A percentile compares a stretch with the other conserved stretches of the same genome.
Conservation (phyloP, 2,113 vertebrate genomes). For the Oreotrochilus melanogaster region DNA sequence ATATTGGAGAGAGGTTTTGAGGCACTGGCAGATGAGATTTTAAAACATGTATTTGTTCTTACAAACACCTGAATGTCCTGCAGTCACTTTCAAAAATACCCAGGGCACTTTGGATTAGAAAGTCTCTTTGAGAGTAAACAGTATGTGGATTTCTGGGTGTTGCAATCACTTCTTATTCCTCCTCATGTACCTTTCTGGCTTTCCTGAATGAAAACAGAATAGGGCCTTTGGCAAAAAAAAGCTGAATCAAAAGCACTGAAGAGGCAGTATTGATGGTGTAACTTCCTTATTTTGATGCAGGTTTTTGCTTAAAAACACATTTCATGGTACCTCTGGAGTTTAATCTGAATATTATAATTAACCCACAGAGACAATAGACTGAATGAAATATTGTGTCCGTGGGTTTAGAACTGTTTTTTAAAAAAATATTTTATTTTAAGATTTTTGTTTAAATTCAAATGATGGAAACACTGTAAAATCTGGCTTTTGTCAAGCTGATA, state of each 20-base stretch:
- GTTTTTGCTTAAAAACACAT: background rate
- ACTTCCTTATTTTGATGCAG: constrained; percentile 27
- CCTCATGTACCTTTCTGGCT: background rate
- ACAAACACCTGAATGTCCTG: background rate
- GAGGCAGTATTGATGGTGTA: background rate
- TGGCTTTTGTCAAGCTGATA: background rate
- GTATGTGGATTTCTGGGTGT: background rate
- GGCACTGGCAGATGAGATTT: background rate
- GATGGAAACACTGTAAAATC: background rate
- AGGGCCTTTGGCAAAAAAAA: background rate
- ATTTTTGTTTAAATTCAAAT: background rate
- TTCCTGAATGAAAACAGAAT: constrained; percentile 4
- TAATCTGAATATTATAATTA: background rate
- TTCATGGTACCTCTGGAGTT: background rate
- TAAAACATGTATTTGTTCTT: background rate
- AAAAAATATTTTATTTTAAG: too few relatives aligned
- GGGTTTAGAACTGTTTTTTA: background rate
- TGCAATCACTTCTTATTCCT: background rate
- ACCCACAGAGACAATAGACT: background rate
- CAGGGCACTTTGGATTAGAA: background rate
- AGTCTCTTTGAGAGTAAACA: background rate
- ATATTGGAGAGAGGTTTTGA: background rate
- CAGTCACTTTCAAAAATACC: background rate
- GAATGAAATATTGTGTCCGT: background rate
- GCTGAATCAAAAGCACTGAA: background rate